Conservation (phyloP, 2,113 vertebrate genomes). For the Galbula dea region DNA sequence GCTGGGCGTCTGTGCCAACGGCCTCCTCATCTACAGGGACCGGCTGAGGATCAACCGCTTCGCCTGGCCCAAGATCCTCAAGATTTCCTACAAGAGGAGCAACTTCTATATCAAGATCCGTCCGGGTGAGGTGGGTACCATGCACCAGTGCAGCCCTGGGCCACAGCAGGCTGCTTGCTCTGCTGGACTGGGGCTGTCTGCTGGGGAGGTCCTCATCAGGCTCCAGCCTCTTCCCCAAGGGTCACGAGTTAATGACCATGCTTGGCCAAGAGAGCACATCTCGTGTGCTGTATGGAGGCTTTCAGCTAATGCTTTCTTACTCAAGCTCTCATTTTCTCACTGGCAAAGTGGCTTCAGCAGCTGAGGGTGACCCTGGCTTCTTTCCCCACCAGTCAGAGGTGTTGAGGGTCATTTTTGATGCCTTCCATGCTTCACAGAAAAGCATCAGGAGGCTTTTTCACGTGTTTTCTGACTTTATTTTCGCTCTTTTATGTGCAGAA, state of each 20-base stretch:
- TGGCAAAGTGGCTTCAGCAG: background rate
- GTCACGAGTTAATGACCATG: background rate
- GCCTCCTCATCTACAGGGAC: constrained; percentile 95
- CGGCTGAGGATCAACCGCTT: constrained; percentile 97
- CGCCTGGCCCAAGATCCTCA: constrained; percentile 99
- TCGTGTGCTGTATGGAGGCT: background rate
- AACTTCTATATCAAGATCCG: constrained; percentile 99
- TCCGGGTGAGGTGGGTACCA: constrained; percentile 87
- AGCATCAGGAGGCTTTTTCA: background rate
- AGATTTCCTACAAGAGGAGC: constrained; percentile 98
- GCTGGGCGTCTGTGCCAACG: constrained; percentile 95
- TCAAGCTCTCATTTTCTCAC: background rate
- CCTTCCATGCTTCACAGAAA: background rate
- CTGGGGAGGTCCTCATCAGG: background rate
- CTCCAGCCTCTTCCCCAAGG: background rate
- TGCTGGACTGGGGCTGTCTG: background rate
- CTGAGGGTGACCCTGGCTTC: background rate
- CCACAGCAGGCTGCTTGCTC: background rate
- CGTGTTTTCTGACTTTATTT: background rate
- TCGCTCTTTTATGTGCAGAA: background rate
- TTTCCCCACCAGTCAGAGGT: background rate
- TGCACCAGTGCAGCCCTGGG: rapidly evolving
- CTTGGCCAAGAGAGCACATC: background rate
- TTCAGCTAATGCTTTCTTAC: background rate
- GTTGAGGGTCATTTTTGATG: background rate